Percentiles rank a stretch among this genome's conserved stretches.
Evolutionary conservation across 2,888 invertebrate species (phyloP).

Genomic region (Phaonia tiefii): DNA sequence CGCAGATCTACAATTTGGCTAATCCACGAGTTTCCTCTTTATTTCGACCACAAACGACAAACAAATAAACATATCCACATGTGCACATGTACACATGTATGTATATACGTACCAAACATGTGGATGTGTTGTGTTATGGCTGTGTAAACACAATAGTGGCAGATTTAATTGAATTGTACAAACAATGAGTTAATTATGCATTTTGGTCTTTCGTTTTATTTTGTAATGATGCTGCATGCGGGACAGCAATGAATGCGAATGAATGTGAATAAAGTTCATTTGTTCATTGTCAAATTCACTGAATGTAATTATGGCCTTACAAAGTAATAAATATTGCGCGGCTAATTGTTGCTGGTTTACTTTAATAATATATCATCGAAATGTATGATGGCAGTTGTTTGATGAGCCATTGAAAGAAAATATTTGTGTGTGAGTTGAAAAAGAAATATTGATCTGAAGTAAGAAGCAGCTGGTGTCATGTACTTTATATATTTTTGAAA

Average conservation of each 20-base stretch:
- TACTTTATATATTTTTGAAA: too few species aligned
- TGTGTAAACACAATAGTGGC: slow-evolving; percentile 31
- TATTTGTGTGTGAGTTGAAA: too few species aligned
- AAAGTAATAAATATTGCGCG: slow-evolving; percentile 24
- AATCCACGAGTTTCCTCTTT: too few species aligned
- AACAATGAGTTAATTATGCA: slow-evolving; percentile 36
- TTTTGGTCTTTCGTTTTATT: background rate
- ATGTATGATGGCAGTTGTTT: too few species aligned
- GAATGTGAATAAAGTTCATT: slow-evolving; percentile 22
- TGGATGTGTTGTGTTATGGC: background rate
- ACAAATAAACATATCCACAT: background rate
- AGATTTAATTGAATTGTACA: slow-evolving; percentile 33
- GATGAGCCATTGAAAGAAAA: too few species aligned
- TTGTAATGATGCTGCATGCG: background rate
- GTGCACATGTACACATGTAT: background rate
- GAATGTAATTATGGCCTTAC: slow-evolving; percentile 19
- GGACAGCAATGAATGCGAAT: background rate
- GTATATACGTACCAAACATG: background rate
- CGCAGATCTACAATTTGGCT: too few species aligned
- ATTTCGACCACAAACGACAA: background rate
- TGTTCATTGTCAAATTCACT: slow-evolving; percentile 2
- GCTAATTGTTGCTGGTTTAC: slow-evolving; percentile 34
- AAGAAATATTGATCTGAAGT: too few species aligned
- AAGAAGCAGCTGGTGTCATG: too few species aligned
- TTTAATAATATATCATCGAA: too few species aligned